Evolutionary conservation across 2,888 invertebrate species (phyloP).

Genomic region (Sycophila texana): DNA sequence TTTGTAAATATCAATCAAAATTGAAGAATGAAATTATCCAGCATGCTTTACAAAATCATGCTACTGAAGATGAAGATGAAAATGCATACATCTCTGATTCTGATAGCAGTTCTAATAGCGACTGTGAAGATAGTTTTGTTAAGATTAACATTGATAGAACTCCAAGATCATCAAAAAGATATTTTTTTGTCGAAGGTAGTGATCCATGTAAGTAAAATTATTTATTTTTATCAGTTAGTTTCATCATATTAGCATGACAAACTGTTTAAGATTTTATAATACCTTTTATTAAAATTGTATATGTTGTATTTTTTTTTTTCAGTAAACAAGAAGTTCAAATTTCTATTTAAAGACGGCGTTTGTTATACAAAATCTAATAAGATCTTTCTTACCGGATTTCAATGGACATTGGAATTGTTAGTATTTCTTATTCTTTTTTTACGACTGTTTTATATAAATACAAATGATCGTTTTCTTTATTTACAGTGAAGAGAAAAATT

Average conservation of each 20-base stretch:
- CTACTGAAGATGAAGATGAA: constrained; percentile 54
- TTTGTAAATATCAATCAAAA: constrained; percentile 66
- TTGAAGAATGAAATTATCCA: constrained; percentile 62
- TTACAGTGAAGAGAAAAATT: constrained; percentile 67
- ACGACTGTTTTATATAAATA: constrained; percentile 11
- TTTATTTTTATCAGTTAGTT: neutral
- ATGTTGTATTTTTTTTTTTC: constrained; percentile 12
- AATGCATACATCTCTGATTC: constrained; percentile 55
- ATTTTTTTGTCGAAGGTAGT: constrained; percentile 13
- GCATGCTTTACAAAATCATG: constrained; percentile 68
- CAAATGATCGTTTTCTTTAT: constrained; percentile 35
- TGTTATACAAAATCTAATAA: constrained; percentile 9
- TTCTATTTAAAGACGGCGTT: constrained; percentile 33
- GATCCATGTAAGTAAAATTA: constrained; percentile 22
- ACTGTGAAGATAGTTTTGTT: constrained; percentile 36
- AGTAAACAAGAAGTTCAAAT: constrained; percentile 47
- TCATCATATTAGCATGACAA: too few species aligned
- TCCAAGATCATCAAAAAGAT: constrained; percentile 4
- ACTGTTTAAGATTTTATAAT: neutral
- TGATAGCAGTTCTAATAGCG: constrained; percentile 33
- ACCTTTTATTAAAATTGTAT: constrained; percentile 1
- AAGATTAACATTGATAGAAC: neutral
- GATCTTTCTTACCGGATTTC: constrained; percentile 55
- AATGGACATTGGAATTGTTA: constrained; percentile 72
- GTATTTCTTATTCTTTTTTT: constrained; percentile 49